phyloP scores from a whole-genome alignment of 1,140 invertebrate genomes.

The Steinernema khuongi region DNA sequence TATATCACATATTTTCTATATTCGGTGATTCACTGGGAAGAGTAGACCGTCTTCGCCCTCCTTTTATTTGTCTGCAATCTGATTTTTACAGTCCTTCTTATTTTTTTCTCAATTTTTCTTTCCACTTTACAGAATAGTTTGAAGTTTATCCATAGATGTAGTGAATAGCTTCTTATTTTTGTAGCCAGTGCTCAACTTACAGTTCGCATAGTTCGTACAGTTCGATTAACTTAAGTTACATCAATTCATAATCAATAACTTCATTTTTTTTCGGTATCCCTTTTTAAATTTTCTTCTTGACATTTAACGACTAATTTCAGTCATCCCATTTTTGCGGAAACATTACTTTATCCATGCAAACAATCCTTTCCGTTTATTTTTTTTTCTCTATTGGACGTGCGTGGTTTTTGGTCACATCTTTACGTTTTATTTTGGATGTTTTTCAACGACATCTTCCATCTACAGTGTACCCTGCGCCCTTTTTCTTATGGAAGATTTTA shows the following conservation, averaged over 20 bases:
- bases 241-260: background rate
- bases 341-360: background rate
- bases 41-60: too few relatives aligned
- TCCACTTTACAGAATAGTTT: too few relatives aligned
- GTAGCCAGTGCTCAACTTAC: too few relatives aligned
- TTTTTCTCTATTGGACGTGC: background rate
- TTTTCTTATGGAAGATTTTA: background rate
- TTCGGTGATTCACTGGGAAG: too few relatives aligned
- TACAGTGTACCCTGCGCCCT: background rate
- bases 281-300: background rate
- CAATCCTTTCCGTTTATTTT: conserved; percentile 8
- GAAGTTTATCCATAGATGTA: too few relatives aligned
- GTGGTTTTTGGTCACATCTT: too few relatives aligned
- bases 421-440: conserved; percentile 23
- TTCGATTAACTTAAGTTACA: background rate
- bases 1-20: too few relatives aligned
- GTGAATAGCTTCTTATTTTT: too few relatives aligned
- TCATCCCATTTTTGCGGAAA: background rate
- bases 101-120: too few relatives aligned
- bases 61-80: too few relatives aligned
- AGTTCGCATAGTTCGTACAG: too few relatives aligned
- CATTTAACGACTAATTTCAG: conserved; percentile 10
- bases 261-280: background rate
- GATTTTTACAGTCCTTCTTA: too few relatives aligned
- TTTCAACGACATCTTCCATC: conserved; percentile 16